These are phyloP conservation scores for Vulpes vulpes DNA, from an alignment of 2,113 vertebrate species.

Conservation along the genomic window DNA sequence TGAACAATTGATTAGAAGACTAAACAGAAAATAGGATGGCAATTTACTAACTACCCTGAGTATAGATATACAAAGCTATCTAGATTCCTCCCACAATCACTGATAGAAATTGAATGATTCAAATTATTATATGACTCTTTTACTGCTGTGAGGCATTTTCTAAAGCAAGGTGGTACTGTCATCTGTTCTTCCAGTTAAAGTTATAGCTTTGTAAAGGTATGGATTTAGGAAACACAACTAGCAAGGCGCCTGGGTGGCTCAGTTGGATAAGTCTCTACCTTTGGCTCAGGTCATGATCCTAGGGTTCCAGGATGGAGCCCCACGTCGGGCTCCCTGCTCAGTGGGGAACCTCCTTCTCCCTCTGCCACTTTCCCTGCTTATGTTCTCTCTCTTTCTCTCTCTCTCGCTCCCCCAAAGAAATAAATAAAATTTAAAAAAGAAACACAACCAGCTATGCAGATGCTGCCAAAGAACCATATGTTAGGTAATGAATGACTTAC, in stretches of 20 bases:
- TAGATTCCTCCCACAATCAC: neutral
- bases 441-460: neutral
- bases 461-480: neutral
- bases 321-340: no score
- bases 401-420: no score
- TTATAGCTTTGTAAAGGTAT: neutral
- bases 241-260: no score
- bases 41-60: no score
- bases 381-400: no score
- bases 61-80: neutral
- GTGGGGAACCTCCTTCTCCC: no score
- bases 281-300: no score
- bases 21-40: neutral
- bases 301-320: no score
- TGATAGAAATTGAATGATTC: neutral
- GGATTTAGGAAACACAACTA: neutral
- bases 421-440: neutral
- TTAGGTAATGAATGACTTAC: neutral
- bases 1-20: neutral
- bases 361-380: no score
- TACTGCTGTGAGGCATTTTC: neutral
- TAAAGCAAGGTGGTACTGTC: neutral
- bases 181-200: neutral
- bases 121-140: neutral
- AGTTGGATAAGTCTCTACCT: no score